Evolutionary conservation across 2,797 vertebrate species (phyloP), one percentile per base, ranked within the genome.

Genomic region (Peromyscus attwateri): DNA sequence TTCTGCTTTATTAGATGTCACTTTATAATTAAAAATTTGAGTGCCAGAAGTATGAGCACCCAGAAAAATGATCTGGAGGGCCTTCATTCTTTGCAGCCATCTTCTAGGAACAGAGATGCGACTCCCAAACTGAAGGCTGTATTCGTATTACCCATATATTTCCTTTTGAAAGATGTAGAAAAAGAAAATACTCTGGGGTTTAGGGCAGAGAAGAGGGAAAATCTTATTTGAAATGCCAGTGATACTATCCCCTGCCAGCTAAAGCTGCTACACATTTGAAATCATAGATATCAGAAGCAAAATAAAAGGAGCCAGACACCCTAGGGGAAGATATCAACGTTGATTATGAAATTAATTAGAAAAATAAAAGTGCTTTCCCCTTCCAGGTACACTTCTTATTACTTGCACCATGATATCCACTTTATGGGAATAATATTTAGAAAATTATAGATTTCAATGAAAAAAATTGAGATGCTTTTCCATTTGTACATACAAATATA

Each of bases 341-440:
- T 95, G 87, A 55, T 95, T 89, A n/a, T 68, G 82, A 95, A 93
- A 94, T 92, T 98, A 92, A 95, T 97, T 96, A 95, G 95, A 95
- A 96, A 89, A 98, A 96, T 95, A 96, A 98, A 98, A 97, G 90
- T 71, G 96, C 70, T 97, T 97, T 97, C 98, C 95, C 89, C 91
- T 97, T 96, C 94, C 66, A 98, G 95, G 97, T 98, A 96, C 82
- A 82, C 68, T 96, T 95, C 94, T 96, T 97, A 95, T 93, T 96
- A 94, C 94, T 97, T 91, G 71, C 68, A 60, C 87, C 16, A 64
- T 84, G 90, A 96, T 73, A 96, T 95, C 98, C 91, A 97, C 97
- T 97, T 94, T 98, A 97, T 80, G 82, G 85, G 34, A 96, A 94
- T 80, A 87, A 0, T 97, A 97, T 98, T 95, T 97, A 97, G 43